Conservation (phyloP, 2,797 vertebrate genomes). For the Gephyroberyx darwinii region DNA sequence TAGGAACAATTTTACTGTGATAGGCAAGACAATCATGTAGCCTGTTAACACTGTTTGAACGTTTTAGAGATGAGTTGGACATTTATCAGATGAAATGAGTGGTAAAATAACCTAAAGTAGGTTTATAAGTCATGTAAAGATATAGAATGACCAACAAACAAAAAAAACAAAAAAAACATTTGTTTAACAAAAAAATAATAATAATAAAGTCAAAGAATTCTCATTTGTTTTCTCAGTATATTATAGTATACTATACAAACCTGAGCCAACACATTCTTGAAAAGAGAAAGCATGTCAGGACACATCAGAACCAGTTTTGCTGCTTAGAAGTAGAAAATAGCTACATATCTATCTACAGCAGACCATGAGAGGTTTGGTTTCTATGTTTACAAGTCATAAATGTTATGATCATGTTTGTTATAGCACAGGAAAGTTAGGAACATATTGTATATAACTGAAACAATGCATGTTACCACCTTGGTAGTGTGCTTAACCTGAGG, state of each 20-base stretch:
- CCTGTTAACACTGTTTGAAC: no score
- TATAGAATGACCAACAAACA: background rate
- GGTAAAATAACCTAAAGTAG: background rate
- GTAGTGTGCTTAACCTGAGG: slow-evolving; percentile 1
- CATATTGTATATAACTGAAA: background rate
- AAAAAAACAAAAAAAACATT: background rate
- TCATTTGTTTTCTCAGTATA: background rate
- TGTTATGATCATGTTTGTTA: background rate
- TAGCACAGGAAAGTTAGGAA: no score
- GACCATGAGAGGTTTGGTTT: no score
- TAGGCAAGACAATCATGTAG: no score
- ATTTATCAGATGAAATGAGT: background rate
- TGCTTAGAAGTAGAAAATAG: background rate
- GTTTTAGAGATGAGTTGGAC: background rate
- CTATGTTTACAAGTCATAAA: background rate
- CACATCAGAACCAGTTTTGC: slow-evolving; percentile 41
- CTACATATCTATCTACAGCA: background rate
- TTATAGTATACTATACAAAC: background rate
- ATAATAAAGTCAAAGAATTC: background rate
- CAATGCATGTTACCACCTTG: background rate
- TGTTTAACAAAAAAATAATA: background rate
- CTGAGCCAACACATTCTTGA: background rate
- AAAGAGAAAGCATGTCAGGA: background rate
- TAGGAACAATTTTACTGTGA: slow-evolving; percentile 65
- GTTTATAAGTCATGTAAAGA: no score